phyloP scores from a whole-genome alignment of 2,797 vertebrate genomes.

The Eulemur coronatus region DNA sequence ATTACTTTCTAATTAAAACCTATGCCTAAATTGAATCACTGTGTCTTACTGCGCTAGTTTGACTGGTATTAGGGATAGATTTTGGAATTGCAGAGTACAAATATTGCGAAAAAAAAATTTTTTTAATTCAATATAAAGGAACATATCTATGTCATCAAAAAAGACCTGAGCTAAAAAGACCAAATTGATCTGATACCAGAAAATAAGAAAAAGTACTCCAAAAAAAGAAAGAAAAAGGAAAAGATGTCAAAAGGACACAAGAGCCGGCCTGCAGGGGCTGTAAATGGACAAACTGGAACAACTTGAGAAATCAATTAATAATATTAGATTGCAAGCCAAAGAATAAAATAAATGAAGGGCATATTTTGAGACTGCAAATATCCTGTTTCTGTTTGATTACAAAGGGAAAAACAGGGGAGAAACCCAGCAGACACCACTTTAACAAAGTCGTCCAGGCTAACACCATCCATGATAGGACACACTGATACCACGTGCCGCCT shows the following conservation, averaged over 20 bases:
- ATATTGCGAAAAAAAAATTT: not conserved
- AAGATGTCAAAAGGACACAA: not conserved
- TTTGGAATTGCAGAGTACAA: not conserved
- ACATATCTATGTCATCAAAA: not conserved
- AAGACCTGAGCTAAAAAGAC: not conserved
- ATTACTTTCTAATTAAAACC: conserved; percentile 65
- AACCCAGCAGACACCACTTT: not conserved
- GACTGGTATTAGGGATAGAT: not conserved
- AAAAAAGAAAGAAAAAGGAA: not conserved
- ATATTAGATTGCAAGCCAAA: not conserved
- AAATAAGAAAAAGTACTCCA: not conserved
- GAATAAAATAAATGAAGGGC: not conserved
- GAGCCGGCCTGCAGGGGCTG: not conserved
- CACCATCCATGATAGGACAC: not conserved
- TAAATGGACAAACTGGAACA: not conserved
- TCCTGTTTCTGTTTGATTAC: not conserved
- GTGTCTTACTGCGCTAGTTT: not conserved
- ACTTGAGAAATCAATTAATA: not conserved
- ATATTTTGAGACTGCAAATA: not conserved
- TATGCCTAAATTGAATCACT: conserved; percentile 28
- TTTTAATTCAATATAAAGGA: not conserved
- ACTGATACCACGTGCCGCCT: not conserved
- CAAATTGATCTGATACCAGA: not conserved
- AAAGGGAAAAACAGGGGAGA: not conserved
- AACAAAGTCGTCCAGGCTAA: not conserved